Percentiles rank a stretch among this genome's conserved stretches.
phyloP scores from a whole-genome alignment of 2,113 vertebrate genomes.

The Gallinago paraguaiae region DNA sequence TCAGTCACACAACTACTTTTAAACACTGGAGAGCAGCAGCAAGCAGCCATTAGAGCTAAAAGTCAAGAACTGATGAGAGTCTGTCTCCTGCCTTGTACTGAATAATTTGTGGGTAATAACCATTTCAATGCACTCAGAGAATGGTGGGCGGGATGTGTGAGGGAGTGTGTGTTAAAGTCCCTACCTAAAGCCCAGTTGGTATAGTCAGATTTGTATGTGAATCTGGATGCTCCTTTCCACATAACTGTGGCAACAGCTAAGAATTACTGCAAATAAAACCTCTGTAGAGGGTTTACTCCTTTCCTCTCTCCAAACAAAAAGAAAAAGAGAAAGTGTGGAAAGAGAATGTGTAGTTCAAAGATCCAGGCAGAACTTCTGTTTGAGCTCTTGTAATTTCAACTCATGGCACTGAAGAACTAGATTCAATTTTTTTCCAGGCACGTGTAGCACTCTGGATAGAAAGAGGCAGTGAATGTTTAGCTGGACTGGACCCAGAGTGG shows the following conservation, averaged over 20 bases:
- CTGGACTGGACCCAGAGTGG: slow-evolving; percentile 33
- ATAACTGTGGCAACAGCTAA: neutral
- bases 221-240: neutral
- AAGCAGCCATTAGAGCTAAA: slow-evolving; percentile 36
- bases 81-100: neutral
- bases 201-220: neutral
- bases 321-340: neutral
- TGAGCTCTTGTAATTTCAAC: slow-evolving; percentile 4
- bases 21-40: slow-evolving; percentile 23
- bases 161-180: neutral
- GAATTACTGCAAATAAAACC: slow-evolving; percentile 13
- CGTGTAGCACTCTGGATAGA: slow-evolving; percentile 21
- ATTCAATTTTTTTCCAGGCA: slow-evolving; percentile 4
- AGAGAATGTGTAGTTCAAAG: neutral
- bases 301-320: neutral
- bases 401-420: slow-evolving; percentile 63
- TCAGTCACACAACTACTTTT: neutral
- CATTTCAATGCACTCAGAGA: neutral
- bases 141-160: neutral
- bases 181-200: neutral
- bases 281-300: neutral
- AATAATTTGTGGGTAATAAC: neutral
- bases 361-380: neutral
- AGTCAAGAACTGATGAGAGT: neutral
- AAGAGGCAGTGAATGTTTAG: slow-evolving; percentile 46